Base-by-base conservation (phyloP, 92 coral and sea anemone species). In the Hydrozoanthus gracilis region DNA sequence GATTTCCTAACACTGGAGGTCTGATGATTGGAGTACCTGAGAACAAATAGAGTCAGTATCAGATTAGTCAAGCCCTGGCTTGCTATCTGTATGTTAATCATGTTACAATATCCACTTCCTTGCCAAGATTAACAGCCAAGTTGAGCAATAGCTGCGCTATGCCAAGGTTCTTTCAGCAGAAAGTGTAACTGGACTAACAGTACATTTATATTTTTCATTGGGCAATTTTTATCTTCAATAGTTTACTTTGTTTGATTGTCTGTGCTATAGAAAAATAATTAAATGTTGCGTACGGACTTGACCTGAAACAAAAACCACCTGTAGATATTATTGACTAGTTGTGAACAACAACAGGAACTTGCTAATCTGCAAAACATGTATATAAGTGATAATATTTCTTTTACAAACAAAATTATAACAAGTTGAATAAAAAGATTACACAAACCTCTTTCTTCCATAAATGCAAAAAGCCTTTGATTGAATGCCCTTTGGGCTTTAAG, bases 1-100 rank as follows among this genome's bases (percentile, higher is more conserved):
- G 98, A 79, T 96, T 95, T 71, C 98, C 99, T 55, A 96, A 92
- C 20, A 96, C 94, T 72, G 99, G 99, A 15, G 96, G 87, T 61
- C 98, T 93, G 18, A 86, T 12, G 60, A 96, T 95, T 60, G 99
- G 99, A 48, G 99, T 96, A 54, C 97, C 99, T 96, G 8, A 17
- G 44, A 71, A 50, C 58, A 70, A 52, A 16, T 67, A 54, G 39
- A 68, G 48, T 50, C 13, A 70, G 55, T 55, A 58, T 27, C 68
- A 83, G 35, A n/a, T 8, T 17, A 55, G 1, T 70, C 54, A 51
- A 4, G 80, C 35, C 78, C 39, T 12, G 68, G 13, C 78, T 14
- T 7, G 67, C 44, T 56, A 48, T 50, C 62, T 45, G 4, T n/a
- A 11, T 9, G 46, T 27, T 9, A 71, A 46, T 5, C 20, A 8